Evolutionary conservation across 2,888 invertebrate species (phyloP).

Genomic region (Crocallis elinguaria): DNA sequence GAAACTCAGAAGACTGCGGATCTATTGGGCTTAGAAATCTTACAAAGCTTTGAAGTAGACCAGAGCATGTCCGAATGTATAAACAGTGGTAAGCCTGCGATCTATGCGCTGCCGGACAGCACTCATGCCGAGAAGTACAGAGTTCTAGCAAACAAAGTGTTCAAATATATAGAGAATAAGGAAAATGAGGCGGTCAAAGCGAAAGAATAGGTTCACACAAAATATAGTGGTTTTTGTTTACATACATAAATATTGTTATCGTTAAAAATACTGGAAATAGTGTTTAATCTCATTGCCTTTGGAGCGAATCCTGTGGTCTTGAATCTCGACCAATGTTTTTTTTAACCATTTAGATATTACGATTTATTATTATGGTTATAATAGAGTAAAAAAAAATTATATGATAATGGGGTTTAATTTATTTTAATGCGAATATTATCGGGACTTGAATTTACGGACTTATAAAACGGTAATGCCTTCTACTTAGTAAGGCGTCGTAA

Average conservation of each 20-base stretch:
- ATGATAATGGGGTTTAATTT: too few species aligned
- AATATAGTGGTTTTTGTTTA: constrained; percentile 55
- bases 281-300: too few species aligned
- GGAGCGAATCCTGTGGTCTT: too few species aligned
- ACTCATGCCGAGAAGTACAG: constrained; percentile 77
- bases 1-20: constrained; percentile 86
- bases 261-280: too few species aligned
- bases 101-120: constrained; percentile 87
- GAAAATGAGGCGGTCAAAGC: constrained; percentile 59
- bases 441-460: too few species aligned
- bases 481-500: too few species aligned
- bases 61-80: constrained; percentile 87
- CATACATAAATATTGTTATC: constrained; percentile 12
- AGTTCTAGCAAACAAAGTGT: constrained; percentile 74
- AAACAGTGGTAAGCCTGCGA: constrained; percentile 91
- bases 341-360: too few species aligned
- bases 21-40: constrained; percentile 87
- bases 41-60: constrained; percentile 90
- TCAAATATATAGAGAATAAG: constrained; percentile 71
- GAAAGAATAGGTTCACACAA: constrained; percentile 52
- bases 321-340: too few species aligned
- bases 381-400: too few species aligned
- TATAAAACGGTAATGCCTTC: too few species aligned
- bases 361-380: too few species aligned
- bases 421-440: too few species aligned